Conservation (phyloP, 2,888 invertebrate genomes). For the Heliconius ismenius region DNA sequence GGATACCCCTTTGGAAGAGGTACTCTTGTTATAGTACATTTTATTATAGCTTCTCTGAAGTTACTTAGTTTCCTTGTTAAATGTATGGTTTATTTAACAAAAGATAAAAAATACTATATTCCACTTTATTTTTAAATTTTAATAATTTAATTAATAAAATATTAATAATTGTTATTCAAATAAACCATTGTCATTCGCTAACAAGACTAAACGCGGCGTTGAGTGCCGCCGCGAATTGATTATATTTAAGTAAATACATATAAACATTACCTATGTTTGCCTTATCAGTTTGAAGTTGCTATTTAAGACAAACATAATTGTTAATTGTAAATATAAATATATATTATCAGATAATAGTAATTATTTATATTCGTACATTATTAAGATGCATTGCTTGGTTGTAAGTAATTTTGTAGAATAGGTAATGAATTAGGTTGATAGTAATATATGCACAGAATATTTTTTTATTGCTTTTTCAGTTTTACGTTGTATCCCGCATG, state of each 20-base stretch:
- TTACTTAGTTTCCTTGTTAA: no score
- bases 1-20: neutral
- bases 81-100: neutral
- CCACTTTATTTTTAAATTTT: neutral
- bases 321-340: slow-evolving; percentile 7
- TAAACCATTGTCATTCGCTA: no score
- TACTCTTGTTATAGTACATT: neutral
- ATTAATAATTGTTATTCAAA: neutral
- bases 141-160: no score
- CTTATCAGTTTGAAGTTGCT: neutral
- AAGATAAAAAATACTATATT: neutral
- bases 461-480: no score
- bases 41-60: neutral
- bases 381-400: neutral
- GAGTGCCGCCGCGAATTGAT: no score
- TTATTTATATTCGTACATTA: neutral
- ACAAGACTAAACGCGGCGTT: no score
- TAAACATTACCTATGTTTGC: no score
- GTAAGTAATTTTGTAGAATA: no score
- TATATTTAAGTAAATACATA: no score
- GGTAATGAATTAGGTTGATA: no score
- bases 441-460: no score
- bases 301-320: neutral
- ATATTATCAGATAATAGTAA: neutral
- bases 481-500: no score